Base-by-base conservation (phyloP, 1,140 invertebrate species). In the Drosophila cardini region DNA sequence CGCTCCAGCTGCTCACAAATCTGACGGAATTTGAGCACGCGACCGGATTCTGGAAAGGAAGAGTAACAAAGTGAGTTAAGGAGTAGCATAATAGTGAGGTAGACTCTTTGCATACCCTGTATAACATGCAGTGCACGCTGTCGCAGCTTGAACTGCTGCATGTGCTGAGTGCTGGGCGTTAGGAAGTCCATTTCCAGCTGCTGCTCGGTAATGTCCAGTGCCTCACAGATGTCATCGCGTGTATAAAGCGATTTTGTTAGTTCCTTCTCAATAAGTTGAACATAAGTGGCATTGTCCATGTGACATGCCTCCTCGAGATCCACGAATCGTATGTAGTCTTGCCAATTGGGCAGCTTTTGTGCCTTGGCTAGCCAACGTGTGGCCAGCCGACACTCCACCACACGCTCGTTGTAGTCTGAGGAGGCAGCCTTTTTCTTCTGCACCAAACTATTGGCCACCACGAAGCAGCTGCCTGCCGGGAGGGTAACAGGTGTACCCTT, bases 391-490 rank as follows among this genome's bases (percentile, higher is more conserved):
- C 98, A 99, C 93, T 99, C 98, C n/a, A 96, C 95, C 8, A 99
- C 98, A 67, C 99, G 93, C 64, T 95, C 95, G 93, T 99, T 99
- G 91, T 95, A 99, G 90, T 98, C 95, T 11, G 94, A 93, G 0
- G 96, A 97, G 6, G 97, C 96, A 2, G 98, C 98, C 94, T 99
- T 99, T 91, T 99, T 99, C 72, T 96, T 95, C 85, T 96, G 95
- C 0, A 95, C 96, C 80, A 98, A 94, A 92, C 97, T 98, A 90
- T 99, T 98, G 7, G 97, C 96, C 52, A 99, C 96, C 5, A 99
- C 97, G 93, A 99, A 99, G 7, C 95, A 95, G 43, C 96, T 96
- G 64, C 95, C 95, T 63, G 93, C 81, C 3, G 99, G 98, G 30
- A 99, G 92, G 0, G 92, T 92, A 3, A 99, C 95, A 82, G 97